Evolutionary conservation across 2,113 vertebrate species (phyloP).

Genomic region (Catharus fuscescens): DNA sequence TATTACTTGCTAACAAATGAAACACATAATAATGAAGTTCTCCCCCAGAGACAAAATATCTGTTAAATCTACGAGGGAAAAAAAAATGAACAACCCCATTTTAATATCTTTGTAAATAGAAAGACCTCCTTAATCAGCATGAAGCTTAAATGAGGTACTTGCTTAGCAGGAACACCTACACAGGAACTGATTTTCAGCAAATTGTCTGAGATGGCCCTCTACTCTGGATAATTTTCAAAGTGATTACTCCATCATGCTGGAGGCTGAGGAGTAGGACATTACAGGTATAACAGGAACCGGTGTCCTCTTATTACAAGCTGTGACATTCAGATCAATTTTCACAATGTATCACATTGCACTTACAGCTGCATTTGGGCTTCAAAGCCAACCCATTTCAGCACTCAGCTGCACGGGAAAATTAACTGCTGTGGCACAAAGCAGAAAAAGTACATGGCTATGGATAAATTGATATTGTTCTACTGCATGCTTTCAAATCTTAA

Average conservation of each 20-base stretch:
- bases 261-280: constrained; percentile 7
- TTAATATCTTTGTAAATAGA: constrained; percentile 34
- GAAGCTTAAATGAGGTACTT: constrained; percentile 44
- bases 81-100: not conserved
- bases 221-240: constrained; percentile 24
- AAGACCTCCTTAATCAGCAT: constrained; percentile 47
- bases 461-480: not conserved
- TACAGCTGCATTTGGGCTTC: constrained; percentile 1
- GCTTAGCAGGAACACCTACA: constrained; percentile 51
- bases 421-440: not conserved
- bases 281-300: constrained; percentile 17
- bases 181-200: constrained; percentile 36
- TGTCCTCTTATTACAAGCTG: constrained; percentile 4
- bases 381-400: not conserved
- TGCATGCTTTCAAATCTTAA: not conserved
- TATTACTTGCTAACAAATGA: constrained; percentile 38
- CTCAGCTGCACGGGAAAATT: not conserved
- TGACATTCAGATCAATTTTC: constrained; percentile 57
- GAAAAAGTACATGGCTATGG: not conserved
- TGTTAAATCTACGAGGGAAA: not conserved
- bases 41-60: constrained; percentile 30
- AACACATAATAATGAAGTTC: constrained; percentile 17
- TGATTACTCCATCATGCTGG: constrained; percentile 17
- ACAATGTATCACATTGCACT: not conserved
- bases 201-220: constrained; percentile 41